Conservation (phyloP, 1,140 invertebrate genomes). For the Venturia canescens region DNA sequence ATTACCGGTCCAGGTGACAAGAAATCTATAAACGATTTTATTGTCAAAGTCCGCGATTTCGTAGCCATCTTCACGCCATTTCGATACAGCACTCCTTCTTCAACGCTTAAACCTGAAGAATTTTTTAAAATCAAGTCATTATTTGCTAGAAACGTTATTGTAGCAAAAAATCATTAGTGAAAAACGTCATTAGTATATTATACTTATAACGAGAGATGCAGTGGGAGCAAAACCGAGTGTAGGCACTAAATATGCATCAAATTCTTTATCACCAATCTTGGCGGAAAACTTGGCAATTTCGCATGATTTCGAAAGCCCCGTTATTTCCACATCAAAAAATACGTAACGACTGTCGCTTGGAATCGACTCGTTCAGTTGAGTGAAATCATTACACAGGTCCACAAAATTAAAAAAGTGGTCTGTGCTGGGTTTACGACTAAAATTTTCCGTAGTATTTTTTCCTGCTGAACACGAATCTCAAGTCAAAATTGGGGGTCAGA, state of each 20-base stretch:
- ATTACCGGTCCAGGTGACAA: background rate
- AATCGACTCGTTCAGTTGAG: slow-evolving; percentile 14
- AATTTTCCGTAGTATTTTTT: too few species aligned
- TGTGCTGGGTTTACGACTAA: too few species aligned
- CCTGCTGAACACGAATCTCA: too few species aligned
- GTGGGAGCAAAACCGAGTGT: background rate
- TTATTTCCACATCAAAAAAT: slow-evolving; percentile 37
- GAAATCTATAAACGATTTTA: background rate
- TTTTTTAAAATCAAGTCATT: too few species aligned
- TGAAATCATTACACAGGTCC: too few species aligned
- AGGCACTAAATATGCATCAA: slow-evolving; percentile 27
- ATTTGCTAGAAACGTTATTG: too few species aligned
- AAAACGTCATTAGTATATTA: background rate
- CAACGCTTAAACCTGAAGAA: slow-evolving; percentile 2
- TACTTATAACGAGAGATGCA: background rate
- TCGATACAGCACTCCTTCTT: background rate
- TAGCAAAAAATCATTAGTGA: background rate
- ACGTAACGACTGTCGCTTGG: background rate
- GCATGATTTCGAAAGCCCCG: background rate
- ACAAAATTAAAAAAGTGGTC: too few species aligned
- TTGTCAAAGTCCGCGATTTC: background rate
- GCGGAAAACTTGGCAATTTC: slow-evolving; percentile 20
- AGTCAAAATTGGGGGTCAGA: too few species aligned
- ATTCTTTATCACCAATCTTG: background rate
- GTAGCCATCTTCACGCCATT: background rate